A percentile compares a stretch with the other conserved stretches of the same genome.
These are phyloP conservation scores for Perca schrenkii DNA, from an alignment of 2,113 vertebrate species.

Conservation along the genomic window DNA sequence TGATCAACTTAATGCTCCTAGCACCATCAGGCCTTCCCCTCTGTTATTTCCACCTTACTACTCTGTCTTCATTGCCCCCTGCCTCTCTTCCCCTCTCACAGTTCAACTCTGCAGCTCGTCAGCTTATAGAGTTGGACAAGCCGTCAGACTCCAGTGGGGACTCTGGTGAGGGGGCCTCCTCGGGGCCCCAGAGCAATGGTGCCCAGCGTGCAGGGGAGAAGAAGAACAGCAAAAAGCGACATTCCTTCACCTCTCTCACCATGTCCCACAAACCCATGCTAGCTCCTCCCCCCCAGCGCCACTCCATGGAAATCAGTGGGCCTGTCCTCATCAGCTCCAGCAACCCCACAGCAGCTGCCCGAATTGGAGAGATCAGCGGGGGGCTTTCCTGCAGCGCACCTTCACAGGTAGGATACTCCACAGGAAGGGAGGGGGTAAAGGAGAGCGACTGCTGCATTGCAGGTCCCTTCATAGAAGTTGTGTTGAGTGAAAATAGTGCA, in stretches of 20 bases:
- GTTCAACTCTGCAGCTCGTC: conserved; percentile 97
- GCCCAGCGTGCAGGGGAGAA: conserved; percentile 90
- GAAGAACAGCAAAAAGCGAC: conserved; percentile 99
- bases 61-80: conserved; percentile 24
- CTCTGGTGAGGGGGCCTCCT: conserved; percentile 89
- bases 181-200: conserved; percentile 86
- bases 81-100: conserved; percentile 64
- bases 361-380: conserved; percentile 94
- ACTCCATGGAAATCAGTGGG: conserved; percentile 99
- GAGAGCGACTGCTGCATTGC: not conserved
- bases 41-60: conserved; percentile 37
- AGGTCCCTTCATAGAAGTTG: not conserved
- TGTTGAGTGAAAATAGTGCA: not conserved
- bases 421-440: not conserved
- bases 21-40: conserved; percentile 4
- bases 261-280: conserved; percentile 97
- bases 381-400: conserved; percentile 96
- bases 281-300: conserved; percentile 93
- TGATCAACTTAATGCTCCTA: conserved; percentile 38
- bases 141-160: conserved; percentile 86
- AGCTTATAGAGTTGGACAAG: conserved; percentile 97
- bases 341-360: conserved; percentile 95
- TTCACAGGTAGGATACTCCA: conserved; percentile 89
- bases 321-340: conserved; percentile 99
- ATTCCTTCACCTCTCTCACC: conserved; percentile 98